Conservation (phyloP, 2,113 vertebrate species). For the Erinaceus europaeus region DNA sequence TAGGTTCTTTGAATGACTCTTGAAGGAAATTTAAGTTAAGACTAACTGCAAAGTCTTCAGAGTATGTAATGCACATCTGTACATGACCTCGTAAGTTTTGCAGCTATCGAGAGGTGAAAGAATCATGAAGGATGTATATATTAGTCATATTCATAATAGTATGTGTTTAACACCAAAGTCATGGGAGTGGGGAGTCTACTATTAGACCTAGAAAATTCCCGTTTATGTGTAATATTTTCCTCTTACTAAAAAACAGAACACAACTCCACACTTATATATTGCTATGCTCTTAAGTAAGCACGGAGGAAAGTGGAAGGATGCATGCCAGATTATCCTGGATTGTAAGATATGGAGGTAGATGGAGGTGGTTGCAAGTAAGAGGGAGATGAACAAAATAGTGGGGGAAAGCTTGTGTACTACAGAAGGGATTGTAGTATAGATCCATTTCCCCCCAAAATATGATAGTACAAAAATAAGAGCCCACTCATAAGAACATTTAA, state of each 20-base stretch:
- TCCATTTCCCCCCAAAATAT: background rate
- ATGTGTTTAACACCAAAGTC: background rate
- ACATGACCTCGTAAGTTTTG: background rate
- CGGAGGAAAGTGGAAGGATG: background rate
- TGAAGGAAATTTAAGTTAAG: background rate
- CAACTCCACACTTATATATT: too few relatives aligned
- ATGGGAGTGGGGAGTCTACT: background rate
- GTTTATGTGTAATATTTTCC: background rate
- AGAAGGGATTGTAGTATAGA: background rate
- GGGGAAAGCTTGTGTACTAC: background rate
- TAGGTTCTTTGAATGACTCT: constrained; percentile 66
- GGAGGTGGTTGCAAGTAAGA: background rate
- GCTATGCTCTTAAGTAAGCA: background rate
- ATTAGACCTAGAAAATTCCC: background rate
- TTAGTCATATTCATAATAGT: background rate
- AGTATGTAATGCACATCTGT: background rate
- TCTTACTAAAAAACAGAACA: background rate
- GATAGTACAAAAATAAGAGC: constrained; percentile 18
- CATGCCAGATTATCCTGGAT: background rate
- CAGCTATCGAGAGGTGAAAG: background rate
- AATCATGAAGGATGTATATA: background rate
- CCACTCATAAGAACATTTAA: background rate
- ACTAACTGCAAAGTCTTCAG: background rate
- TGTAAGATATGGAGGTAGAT: background rate
- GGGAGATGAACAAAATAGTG: background rate